These are phyloP conservation scores for Globia sparganii DNA, from an alignment of 2,888 invertebrate species.

Conservation along the genomic window DNA sequence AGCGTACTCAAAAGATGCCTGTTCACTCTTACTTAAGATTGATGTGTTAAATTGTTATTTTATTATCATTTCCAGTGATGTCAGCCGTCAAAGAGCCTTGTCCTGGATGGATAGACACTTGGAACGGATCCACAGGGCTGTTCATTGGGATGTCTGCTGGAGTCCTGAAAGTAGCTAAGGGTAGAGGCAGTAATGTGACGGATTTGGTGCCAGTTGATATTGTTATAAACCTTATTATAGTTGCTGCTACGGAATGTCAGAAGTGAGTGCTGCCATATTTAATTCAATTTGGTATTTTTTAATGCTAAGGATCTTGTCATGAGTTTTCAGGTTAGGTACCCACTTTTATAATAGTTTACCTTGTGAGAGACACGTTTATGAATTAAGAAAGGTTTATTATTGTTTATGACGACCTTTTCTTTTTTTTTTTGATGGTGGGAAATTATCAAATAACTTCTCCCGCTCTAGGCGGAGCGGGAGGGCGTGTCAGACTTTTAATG, in stretches of 20 bases:
- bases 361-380: background rate
- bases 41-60: background rate
- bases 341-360: background rate
- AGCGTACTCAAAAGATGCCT: too few species aligned
- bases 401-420: background rate
- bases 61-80: slow-evolving; percentile 64
- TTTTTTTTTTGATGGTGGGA: too few species aligned
- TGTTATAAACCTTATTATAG: slow-evolving; percentile 69
- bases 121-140: slow-evolving; percentile 70
- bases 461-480: too few species aligned
- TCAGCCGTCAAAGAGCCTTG: slow-evolving; percentile 70
- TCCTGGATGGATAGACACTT: slow-evolving; percentile 74
- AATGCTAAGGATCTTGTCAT: background rate
- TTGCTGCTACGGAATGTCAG: slow-evolving; percentile 68
- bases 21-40: background rate
- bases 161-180: slow-evolving; percentile 56
- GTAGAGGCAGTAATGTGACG: slow-evolving; percentile 59
- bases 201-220: slow-evolving; percentile 73
- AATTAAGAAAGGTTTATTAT: background rate
- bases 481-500: too few species aligned
- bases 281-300: background rate
- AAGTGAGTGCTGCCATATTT: slow-evolving; percentile 41
- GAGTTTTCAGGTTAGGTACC: background rate
- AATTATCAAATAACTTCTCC: too few species aligned
- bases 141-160: slow-evolving; percentile 68